A percentile compares a stretch with the other conserved stretches of the same genome.
Conservation (phyloP, 2,888 invertebrate species). For the Cheilosia grossa region DNA sequence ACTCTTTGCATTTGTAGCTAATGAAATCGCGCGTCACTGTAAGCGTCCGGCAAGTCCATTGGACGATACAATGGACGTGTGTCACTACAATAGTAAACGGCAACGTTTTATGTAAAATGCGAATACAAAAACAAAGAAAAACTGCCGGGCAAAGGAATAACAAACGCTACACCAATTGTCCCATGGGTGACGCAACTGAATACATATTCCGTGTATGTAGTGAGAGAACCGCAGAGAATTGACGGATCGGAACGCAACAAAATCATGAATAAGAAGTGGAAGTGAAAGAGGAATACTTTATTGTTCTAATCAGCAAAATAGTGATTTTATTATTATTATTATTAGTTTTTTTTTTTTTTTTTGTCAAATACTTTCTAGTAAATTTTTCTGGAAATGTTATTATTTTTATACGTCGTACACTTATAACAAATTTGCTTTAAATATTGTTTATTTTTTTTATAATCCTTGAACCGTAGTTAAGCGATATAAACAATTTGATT, state of each 20-base stretch:
- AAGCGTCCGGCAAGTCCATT: slow-evolving; percentile 88
- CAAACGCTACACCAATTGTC: slow-evolving; percentile 28
- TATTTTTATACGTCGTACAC: slow-evolving; percentile 58
- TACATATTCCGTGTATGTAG: slow-evolving; percentile 11
- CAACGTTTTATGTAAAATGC: slow-evolving; percentile 87
- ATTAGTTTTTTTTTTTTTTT: slow-evolving; percentile 14
- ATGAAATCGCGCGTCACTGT: slow-evolving; percentile 89
- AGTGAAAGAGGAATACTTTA: slow-evolving; percentile 21
- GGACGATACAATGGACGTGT: slow-evolving; percentile 91
- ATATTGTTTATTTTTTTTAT: slow-evolving; percentile 8
- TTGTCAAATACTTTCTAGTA: slow-evolving; percentile 44
- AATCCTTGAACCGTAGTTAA: not conserved
- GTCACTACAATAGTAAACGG: slow-evolving; percentile 88
- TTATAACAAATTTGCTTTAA: slow-evolving; percentile 36
- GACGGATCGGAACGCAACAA: slow-evolving; percentile 32
- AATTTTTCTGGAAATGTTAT: slow-evolving; percentile 34
- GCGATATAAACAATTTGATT: slow-evolving; percentile 40
- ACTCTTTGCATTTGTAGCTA: slow-evolving; percentile 89
- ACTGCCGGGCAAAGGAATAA: slow-evolving; percentile 10
- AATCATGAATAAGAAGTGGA: slow-evolving; percentile 17
- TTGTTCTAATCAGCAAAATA: slow-evolving; percentile 63
- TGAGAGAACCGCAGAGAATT: slow-evolving; percentile 30
- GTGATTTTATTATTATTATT: slow-evolving; percentile 43
- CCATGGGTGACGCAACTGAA: not conserved
- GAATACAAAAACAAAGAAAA: not conserved